Base-by-base conservation (phyloP, 2,113 vertebrate genomes). In the Pituophis catenifer region DNA sequence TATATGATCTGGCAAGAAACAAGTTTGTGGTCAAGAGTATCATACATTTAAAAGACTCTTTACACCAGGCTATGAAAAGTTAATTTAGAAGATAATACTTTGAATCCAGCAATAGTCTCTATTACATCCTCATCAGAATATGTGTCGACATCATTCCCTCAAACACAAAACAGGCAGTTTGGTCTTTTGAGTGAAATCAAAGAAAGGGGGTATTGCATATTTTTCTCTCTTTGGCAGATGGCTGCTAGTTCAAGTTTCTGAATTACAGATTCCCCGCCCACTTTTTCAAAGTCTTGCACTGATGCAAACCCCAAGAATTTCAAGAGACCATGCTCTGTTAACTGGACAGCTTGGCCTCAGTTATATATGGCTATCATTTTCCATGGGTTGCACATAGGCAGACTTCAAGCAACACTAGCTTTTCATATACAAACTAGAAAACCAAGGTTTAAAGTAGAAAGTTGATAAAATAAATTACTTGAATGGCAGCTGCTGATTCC, bases 211-310 rank as follows among this genome's bases (percentile, higher is more conserved):
- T 95, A 97, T 97, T 98, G 97, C 96, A 96, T 97, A 96, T 94
- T 95, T 91, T 95, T 94, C 58, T 96, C 94, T 97, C 97, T 98
- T 98, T 98, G 97, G 98, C 97, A 97, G 97, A 95, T 7, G 94
- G 97, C 97, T 97, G 95, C 95, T 96, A 94, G 90, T 88, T 96
- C 8, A 5, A 89, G n/a, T 70, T 94, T 95, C 94, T 53, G 91
- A 91, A 0, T 23, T 86, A 94, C 0, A 0, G 0, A 5, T 5
- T 10, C 91, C 44, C 89, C 44, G 12, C 88, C 54, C 62, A 13
- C 53, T 89, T 91, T 59, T 92, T 58, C 81, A 13, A 93, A 93
- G 86, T 57, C 5, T 88, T 48, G n/a, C 21, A 93, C 38, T 70
- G 86, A 91, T 85, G 48, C 88, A 91, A 85, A 86, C 44, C 55